These are phyloP conservation scores for Aleiodes alternator DNA, from an alignment of 2,888 invertebrate genomes.

Conservation along the genomic window DNA sequence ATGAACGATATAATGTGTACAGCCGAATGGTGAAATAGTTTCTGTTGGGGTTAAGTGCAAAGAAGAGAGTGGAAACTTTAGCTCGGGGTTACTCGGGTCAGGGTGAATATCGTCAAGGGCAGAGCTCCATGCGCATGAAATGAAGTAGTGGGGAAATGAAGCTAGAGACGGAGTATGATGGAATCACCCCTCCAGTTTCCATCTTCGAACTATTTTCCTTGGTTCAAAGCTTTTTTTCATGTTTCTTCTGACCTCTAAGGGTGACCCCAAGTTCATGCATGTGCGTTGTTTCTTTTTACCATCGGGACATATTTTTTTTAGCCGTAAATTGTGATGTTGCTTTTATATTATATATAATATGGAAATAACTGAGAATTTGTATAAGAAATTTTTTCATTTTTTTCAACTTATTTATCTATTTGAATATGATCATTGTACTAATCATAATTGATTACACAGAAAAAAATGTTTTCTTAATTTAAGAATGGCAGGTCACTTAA, in stretches of 20 bases:
- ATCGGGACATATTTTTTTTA: background rate
- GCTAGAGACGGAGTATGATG: conserved; percentile 18
- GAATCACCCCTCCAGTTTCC: conserved; percentile 45
- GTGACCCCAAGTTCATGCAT: background rate
- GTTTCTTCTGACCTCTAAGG: background rate
- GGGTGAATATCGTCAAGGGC: conserved; percentile 67
- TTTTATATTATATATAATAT: too few species aligned
- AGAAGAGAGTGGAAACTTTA: conserved; percentile 49
- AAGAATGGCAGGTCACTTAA: too few species aligned
- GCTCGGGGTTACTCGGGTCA: conserved; percentile 51
- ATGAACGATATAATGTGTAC: conserved; percentile 32
- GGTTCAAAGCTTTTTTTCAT: background rate
- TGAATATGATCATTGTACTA: too few species aligned
- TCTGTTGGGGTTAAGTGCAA: conserved; percentile 44
- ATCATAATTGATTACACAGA: too few species aligned
- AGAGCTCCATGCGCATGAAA: conserved; percentile 33
- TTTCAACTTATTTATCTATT: too few species aligned
- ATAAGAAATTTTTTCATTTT: too few species aligned
- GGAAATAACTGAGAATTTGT: too few species aligned
- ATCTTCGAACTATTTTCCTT: conserved; percentile 33
- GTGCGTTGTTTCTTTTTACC: background rate
- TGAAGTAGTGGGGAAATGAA: conserved; percentile 24
- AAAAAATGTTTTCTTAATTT: too few species aligned
- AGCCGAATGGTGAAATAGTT: conserved; percentile 33
- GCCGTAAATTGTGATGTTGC: background rate